Percentiles rank a stretch among this genome's conserved stretches.
These are phyloP conservation scores for Borostomias antarcticus DNA, from an alignment of 2,797 vertebrate species.

Conservation along the genomic window DNA sequence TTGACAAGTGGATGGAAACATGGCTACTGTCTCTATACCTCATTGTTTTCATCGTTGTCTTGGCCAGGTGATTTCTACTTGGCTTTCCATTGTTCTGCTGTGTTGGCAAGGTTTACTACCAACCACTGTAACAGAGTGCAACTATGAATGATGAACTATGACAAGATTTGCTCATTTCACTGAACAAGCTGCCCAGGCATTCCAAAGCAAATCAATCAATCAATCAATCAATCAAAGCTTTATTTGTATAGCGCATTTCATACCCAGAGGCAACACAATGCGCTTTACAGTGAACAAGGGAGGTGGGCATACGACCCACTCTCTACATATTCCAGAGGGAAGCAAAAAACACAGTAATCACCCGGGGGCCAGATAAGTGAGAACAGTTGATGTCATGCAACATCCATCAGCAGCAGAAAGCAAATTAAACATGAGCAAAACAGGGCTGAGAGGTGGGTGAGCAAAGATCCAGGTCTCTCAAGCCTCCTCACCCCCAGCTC, in stretches of 20 bases:
- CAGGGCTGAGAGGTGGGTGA: constrained; percentile 74
- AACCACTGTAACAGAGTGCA: constrained; percentile 22
- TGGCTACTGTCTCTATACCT: no score
- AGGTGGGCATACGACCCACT: no score
- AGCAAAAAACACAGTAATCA: no score
- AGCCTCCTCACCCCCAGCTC: constrained; percentile 45
- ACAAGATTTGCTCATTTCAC: constrained; percentile 12
- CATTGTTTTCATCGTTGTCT: no score
- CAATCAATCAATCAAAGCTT: no score
- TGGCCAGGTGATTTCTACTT: constrained; percentile 8
- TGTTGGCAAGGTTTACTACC: constrained; percentile 13
- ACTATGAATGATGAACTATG: constrained; percentile 18
- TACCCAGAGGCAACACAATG: no score
- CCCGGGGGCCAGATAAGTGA: no score
- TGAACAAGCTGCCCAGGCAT: constrained; percentile 8
- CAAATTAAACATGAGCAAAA: constrained; percentile 70
- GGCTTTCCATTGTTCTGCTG: constrained; percentile 49
- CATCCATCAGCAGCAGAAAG: constrained; percentile 66
- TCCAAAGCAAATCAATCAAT: no score
- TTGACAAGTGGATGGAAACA: no score
- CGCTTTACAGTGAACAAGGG: no score
- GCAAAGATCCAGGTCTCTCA: constrained; percentile 81
- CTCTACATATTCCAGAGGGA: no score
- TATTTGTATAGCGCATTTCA: no score
- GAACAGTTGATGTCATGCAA: constrained; percentile 32